Base-by-base conservation (phyloP, 2,888 invertebrate genomes). In the Pyrochroa serraticornis region DNA sequence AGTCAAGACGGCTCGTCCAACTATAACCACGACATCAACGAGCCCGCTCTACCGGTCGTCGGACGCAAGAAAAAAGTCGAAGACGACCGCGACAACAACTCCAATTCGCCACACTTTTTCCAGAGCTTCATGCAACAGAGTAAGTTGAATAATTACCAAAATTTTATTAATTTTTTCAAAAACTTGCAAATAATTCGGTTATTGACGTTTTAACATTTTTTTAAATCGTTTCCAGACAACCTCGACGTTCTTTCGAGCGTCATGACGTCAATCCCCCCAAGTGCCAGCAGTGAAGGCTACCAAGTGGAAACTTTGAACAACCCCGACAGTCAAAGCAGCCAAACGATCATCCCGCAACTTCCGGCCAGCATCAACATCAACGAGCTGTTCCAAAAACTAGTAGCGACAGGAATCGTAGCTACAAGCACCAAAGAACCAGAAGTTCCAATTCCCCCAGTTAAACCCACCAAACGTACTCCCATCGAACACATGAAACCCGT, bases 381-480 rank as follows among this genome's bases (percentile, higher is more conserved):
- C 60, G 92, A 93, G 65, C 80, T 97, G 30, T 92, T 95, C 74
- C 89, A 91, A 60, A 92, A 93, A 77, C 80, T 97, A 6, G 88
- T 95, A 1, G 91, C 91, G 0, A 90, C 91, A 1, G 96, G 93
- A n/a, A 88, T 93, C 44, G 85, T 93, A 43, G 32, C 57, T 9
- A 48, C 38, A 1, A 22, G 34, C 6, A n/a, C 60, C 34, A 74
- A 76, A 52, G 71, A 75, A 63, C 70, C 72, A 43, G 22, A 46
- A 56, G 32, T 22, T 22, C 45, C 34, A 37, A 65, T 13, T 12
- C 47, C 44, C 12, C 35, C 39, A n/a, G 33, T 30, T 8, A 65
- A 60, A 57, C n/a, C 59, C 9, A 10, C 12, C 10, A 66, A 54
- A 42, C 59, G 65, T 47, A 65, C 61, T 58, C 69, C 75, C 7